phyloP scores from a whole-genome alignment of 2,888 invertebrate genomes.

The Linhomoeus sp. region DNA sequence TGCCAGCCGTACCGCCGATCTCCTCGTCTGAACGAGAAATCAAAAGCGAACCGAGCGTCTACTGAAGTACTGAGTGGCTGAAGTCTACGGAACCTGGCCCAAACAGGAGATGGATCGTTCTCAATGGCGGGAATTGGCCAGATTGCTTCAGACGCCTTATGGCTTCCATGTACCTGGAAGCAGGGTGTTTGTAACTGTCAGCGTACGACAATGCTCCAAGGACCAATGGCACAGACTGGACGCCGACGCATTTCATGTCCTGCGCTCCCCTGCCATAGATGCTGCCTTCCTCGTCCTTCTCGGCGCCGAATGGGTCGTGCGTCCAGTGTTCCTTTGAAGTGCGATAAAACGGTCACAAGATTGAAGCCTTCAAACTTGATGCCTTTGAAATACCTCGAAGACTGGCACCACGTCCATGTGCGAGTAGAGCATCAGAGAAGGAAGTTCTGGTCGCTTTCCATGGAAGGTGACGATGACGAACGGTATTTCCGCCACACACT shows the following conservation, averaged over 20 bases:
- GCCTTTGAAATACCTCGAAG: conserved; percentile 51
- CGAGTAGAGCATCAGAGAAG: too few relatives aligned
- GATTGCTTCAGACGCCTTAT: too few relatives aligned
- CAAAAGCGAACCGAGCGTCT: too few relatives aligned
- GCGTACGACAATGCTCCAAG: too few relatives aligned
- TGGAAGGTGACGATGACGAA: conserved; percentile 61
- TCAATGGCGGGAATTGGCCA: conserved; percentile 1
- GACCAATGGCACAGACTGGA: conserved; percentile 46
- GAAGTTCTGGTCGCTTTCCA: conserved; percentile 52
- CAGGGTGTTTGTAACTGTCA: too few relatives aligned
- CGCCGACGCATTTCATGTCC: conserved; percentile 64
- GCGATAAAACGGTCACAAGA: too few relatives aligned
- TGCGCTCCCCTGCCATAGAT: conserved; percentile 61
- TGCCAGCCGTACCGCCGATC: conserved; percentile 59
- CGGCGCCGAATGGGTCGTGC: conserved; percentile 64
- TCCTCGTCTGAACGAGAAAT: conserved; percentile 74
- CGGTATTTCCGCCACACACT: conserved; percentile 47
- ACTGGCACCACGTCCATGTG: conserved; percentile 94
- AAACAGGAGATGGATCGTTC: neutral
- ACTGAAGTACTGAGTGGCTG: too few relatives aligned
- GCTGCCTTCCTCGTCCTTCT: conserved; percentile 61
- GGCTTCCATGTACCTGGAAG: too few relatives aligned
- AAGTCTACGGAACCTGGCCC: too few relatives aligned
- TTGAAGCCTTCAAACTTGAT: too few relatives aligned
- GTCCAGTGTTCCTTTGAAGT: conserved; percentile 72